Evolutionary conservation across 2,797 vertebrate species (phyloP).

Genomic region (Channallabes apus): DNA sequence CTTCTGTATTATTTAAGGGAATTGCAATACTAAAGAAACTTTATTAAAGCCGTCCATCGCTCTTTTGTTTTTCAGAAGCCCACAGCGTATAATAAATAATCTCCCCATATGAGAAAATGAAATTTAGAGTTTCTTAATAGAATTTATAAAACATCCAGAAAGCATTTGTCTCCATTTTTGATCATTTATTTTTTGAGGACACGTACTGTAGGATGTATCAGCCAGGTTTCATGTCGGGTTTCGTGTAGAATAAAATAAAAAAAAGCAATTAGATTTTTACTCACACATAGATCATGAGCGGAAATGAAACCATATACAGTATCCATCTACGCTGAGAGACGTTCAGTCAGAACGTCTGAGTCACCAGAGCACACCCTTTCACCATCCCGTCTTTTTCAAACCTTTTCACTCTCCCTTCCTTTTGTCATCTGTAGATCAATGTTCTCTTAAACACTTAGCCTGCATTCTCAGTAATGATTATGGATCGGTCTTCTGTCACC

Average conservation of each 20-base stretch:
- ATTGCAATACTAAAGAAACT: neutral
- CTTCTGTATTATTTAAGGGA: neutral
- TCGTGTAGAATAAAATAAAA: neutral
- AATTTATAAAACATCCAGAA: conserved; percentile 19
- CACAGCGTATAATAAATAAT: conserved; percentile 2
- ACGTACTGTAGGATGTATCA: neutral
- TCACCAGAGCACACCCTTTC: neutral
- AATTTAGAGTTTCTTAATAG: neutral
- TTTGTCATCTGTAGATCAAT: neutral
- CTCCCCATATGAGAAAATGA: neutral
- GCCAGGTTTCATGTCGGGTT: neutral
- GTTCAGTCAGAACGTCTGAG: neutral
- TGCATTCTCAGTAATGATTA: conserved; percentile 28
- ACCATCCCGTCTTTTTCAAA: neutral
- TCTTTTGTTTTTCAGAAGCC: neutral
- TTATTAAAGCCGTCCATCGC: neutral
- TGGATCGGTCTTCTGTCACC: conserved; percentile 7
- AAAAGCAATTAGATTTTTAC: neutral
- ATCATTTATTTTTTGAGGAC: neutral
- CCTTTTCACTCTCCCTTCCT: conserved; percentile 9
- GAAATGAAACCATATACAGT: neutral
- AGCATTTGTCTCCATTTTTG: conserved; percentile 15
- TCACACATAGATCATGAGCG: neutral
- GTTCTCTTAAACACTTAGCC: neutral
- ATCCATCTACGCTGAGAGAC: neutral